These are phyloP conservation scores for Phalloptychus januarius DNA, from an alignment of 2,797 vertebrate genomes.

Conservation along the genomic window DNA sequence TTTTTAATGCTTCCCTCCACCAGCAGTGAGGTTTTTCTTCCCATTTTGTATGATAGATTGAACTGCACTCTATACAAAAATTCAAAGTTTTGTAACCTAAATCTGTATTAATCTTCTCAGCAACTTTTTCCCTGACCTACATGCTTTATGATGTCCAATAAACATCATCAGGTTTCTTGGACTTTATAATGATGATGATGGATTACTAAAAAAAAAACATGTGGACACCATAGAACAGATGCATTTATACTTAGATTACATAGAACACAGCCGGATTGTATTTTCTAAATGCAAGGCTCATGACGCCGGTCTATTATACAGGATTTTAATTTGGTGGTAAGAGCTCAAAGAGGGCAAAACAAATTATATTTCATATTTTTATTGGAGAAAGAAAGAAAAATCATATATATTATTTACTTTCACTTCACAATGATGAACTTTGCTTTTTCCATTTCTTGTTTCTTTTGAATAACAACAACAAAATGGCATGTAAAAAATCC, in stretches of 20 bases:
- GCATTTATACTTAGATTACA: not conserved
- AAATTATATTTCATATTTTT: not conserved
- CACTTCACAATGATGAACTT: not conserved
- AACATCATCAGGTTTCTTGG: too few relatives aligned
- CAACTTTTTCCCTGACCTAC: not conserved
- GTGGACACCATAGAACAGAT: not conserved
- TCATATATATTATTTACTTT: not conserved
- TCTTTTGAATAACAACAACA: not conserved
- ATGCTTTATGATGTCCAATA: too few relatives aligned
- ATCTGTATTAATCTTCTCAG: not conserved
- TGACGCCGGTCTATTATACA: not conserved
- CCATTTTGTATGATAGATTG: not conserved
- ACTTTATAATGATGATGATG: not conserved
- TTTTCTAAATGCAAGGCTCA: not conserved
- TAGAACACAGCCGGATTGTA: not conserved
- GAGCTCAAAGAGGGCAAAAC: not conserved
- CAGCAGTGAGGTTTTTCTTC: not conserved
- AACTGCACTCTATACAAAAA: not conserved
- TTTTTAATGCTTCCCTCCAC: not conserved
- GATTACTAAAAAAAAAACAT: not conserved
- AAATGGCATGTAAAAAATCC: not conserved
- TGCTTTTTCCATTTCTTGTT: not conserved
- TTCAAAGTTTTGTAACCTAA: not conserved
- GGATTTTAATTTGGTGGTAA: not conserved
- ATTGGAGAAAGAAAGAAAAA: not conserved